Evolutionary conservation across 2,888 invertebrate species (phyloP), one percentile per base, ranked within the genome.

Genomic region (Anticlea derivata): DNA sequence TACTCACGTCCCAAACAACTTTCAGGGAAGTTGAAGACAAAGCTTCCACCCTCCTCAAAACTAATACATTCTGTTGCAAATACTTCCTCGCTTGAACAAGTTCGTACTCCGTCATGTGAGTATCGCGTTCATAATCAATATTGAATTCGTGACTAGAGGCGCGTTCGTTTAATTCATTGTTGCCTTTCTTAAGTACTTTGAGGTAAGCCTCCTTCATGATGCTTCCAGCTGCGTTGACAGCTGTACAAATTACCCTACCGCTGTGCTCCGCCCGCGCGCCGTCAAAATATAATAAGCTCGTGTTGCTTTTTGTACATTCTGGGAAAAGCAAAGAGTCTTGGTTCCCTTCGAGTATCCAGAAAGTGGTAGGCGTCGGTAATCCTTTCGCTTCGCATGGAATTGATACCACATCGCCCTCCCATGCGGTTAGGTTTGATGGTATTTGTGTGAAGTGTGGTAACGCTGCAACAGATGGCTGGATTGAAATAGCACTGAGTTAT

Each of bases 331-430:
- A 74, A 37, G 96, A 60, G 75, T 96, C 94, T 79, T 95, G 95
- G 31, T 94, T 95, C 52, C 98, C 97, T 83, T 98, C 98, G 70
- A 97, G 95, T 68, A 96, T 97, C 99, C 99, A 99, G 83, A 97
- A 98, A 17, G 98, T 95, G 7, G 97, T 97, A 1, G 99, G 99
- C 57, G 95, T 94, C 7, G 99, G 99, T 79, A 97, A 95, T 54
- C 98, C 99, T 71, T 94, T 94, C 22, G 98, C 97, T 65, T 95
- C 95, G 88, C 99, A 99, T 55, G 96, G 96, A 77, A 99, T 96
- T 61, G 95, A 95, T 39, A 97, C 97, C 68, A 96, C 94, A 67
- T 96, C 95, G 79, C 96, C 96, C 72, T 96, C 92, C 73, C 96
- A 96, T 65, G 97, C 95, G 82, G 96, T 95, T 83, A 96, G 94